Evolutionary conservation across 2,797 vertebrate genomes (phyloP).

Genomic region (Gallinago nigripennis): DNA sequence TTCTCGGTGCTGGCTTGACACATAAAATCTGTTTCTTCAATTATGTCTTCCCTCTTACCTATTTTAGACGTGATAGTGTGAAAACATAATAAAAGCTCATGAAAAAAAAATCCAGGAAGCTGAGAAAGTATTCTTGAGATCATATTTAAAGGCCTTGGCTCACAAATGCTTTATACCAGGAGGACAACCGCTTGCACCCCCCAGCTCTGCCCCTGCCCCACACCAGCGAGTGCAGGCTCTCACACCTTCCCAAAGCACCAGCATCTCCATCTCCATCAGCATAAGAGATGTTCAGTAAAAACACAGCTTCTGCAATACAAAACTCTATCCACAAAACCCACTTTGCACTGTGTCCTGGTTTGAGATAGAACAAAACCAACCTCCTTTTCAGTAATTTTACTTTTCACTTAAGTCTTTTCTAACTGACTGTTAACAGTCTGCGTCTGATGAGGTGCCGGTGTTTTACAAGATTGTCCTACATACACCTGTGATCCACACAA

Average conservation of each 20-base stretch:
- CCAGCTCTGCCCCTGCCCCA: neutral
- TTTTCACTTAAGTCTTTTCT: neutral
- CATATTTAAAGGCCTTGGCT: neutral
- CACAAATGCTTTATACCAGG: neutral
- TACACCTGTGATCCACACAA: fast-evolving
- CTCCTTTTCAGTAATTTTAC: neutral
- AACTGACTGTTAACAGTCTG: neutral
- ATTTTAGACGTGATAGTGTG: neutral
- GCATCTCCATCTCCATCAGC: neutral
- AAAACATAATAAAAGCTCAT: conserved; percentile 28
- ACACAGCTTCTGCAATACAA: neutral
- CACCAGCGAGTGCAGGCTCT: fast-evolving
- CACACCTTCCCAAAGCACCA: neutral
- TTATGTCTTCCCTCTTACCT: conserved; percentile 14
- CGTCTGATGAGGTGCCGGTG: neutral
- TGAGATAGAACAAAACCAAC: neutral
- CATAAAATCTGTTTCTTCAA: conserved; percentile 24
- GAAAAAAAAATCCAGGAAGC: neutral
- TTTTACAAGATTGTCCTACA: neutral
- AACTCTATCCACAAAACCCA: neutral
- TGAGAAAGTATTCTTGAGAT: neutral
- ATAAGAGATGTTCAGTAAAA: neutral
- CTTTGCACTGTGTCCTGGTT: neutral
- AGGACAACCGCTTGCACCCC: neutral
- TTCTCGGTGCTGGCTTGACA: conserved; percentile 7